Evolutionary conservation across 2,113 vertebrate genomes (phyloP), one percentile per base, ranked within the genome.

Genomic region (Gallinago undulata): DNA sequence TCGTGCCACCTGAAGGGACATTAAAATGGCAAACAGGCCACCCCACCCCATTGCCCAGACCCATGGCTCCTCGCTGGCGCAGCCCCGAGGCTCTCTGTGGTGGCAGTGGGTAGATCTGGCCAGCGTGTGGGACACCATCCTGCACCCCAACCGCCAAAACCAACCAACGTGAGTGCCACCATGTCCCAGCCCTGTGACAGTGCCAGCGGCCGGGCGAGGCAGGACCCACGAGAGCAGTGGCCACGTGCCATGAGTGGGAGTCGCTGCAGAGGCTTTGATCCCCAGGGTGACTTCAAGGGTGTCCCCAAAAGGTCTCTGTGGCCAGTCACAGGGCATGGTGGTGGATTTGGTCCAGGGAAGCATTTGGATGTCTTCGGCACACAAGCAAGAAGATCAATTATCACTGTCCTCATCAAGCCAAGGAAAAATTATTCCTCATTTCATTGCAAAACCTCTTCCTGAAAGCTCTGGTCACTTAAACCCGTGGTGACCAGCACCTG

Each of bases 241-340:
- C 22, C 16, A 1, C 0, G 0, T 41, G 48, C 59, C 0, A 0
- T 33, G 33, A n/a, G 28, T 4, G 73, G 0, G 1, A 80, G 31
- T 18, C 73, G 22, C 37, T 67, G 67, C 43, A 2, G 15, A 22
- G 56, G 30, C 63, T 89, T 59, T 64, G 62, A 55, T 60, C 72
- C 66, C 53, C 0, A 0, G 23, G n/a, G 18, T 45, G 39, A 64
- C 30, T 55, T 37, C 23, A n/a, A 28, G 55, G 45, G 35, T 51
- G 41, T 66, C 66, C 74, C 55, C 45, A 74, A 64, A 82, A 3
- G 18, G 10, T 12, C 19, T 12, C 41, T 4, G 3, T 0, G 15
- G 45, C 41, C 2, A 1, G 41, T 9, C 47, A 56, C 4, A 1
- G 56, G 69, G 13, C 43, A 64, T 2, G 1, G 45, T 11, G 1